phyloP scores from a whole-genome alignment of 2,113 vertebrate species.

The Vidua chalybeata region DNA sequence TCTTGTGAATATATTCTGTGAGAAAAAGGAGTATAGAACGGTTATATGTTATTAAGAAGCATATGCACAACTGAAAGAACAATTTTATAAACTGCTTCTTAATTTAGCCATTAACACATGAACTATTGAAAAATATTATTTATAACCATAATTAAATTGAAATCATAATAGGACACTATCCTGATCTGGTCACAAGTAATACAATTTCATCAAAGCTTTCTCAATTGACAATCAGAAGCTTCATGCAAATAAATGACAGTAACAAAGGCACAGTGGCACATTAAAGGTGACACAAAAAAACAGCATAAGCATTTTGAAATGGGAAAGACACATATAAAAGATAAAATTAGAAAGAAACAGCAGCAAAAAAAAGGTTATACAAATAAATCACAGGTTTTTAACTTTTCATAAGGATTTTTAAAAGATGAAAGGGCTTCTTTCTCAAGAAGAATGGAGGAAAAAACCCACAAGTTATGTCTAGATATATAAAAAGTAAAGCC shows the following conservation, averaged over 20 bases:
- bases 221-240: neutral
- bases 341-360: neutral
- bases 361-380: neutral
- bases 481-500: neutral
- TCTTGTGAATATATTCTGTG: neutral
- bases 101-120: neutral
- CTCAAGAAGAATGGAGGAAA: neutral
- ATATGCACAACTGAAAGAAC: neutral
- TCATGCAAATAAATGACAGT: neutral
- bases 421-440: neutral
- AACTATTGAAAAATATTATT: neutral
- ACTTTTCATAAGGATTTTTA: neutral
- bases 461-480: neutral
- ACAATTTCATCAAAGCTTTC: neutral
- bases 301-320: neutral
- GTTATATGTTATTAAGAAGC: neutral
- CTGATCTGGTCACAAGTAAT: neutral
- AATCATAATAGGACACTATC: accelerated
- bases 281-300: neutral
- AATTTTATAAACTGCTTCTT: neutral
- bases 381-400: neutral
- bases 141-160: neutral
- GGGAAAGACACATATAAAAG: neutral
- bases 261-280: neutral
- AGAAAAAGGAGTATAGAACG: neutral